Evolutionary conservation across 2,113 vertebrate species (phyloP).

Genomic region (Spermophilus dauricus): DNA sequence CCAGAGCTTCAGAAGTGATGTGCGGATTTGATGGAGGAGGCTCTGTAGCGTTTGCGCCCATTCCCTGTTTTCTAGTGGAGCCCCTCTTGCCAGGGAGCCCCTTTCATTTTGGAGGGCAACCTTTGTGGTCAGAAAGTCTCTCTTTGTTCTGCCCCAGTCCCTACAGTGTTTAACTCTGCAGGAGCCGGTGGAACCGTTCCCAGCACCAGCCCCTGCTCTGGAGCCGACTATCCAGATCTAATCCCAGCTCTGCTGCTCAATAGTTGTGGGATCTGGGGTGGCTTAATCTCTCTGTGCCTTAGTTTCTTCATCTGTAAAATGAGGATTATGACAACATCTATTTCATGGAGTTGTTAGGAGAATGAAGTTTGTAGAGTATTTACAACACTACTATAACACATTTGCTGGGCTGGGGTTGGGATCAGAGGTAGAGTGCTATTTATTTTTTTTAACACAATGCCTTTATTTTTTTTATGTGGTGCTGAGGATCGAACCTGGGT

Average conservation of each 20-base stretch:
- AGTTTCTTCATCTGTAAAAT: neutral
- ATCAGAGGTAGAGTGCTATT: too few species aligned
- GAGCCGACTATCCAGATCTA: neutral
- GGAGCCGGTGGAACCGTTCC: fast-evolving
- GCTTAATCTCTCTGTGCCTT: neutral
- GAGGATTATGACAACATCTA: fast-evolving
- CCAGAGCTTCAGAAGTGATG: neutral
- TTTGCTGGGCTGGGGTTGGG: neutral
- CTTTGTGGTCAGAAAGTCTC: neutral
- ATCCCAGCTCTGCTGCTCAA: neutral
- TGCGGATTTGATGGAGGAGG: too few species aligned
- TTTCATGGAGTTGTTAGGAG: neutral
- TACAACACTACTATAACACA: neutral
- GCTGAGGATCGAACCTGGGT: too few species aligned
- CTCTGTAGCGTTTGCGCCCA: fast-evolving
- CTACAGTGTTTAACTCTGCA: neutral
- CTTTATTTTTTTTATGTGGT: too few species aligned
- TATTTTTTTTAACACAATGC: too few species aligned
- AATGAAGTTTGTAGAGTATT: neutral
- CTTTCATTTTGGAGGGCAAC: neutral
- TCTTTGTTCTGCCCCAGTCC: neutral
- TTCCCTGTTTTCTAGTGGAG: neutral
- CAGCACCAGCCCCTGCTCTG: neutral
- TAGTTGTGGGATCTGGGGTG: neutral
- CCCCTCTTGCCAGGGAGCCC: fast-evolving